A percentile compares a stretch with the other conserved stretches of the same genome.
These are phyloP conservation scores for Luehdorfia chinensis DNA, from an alignment of 1,140 invertebrate genomes.

Conservation along the genomic window DNA sequence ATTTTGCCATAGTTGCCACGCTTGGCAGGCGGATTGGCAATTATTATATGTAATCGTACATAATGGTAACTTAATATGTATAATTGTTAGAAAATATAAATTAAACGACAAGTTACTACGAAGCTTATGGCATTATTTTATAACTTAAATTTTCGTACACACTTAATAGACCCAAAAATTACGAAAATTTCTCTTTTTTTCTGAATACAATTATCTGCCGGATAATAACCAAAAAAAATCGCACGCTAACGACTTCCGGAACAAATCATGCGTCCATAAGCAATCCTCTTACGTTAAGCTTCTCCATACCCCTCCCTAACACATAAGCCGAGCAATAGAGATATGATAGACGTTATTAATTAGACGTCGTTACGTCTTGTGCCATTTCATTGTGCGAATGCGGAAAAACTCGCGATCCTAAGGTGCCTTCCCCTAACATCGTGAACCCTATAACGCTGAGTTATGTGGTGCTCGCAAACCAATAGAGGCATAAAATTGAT, in stretches of 20 bases:
- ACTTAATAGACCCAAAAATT: too few relatives aligned
- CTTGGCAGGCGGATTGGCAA: too few relatives aligned
- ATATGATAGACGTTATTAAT: conserved; percentile 76
- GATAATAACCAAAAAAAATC: conserved; percentile 52
- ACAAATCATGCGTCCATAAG: conserved; percentile 68
- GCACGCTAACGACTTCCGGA: conserved; percentile 50
- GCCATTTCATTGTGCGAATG: conserved; percentile 67
- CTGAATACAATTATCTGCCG: too few relatives aligned
- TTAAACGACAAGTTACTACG: too few relatives aligned
- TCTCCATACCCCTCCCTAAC: conserved; percentile 29
- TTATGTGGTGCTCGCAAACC: conserved; percentile 12
- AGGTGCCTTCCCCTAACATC: conserved; percentile 9
- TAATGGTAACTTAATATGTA: too few relatives aligned
- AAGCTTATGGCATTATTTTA: too few relatives aligned
- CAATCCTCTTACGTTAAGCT: conserved; percentile 72
- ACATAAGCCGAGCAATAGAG: conserved; percentile 68
- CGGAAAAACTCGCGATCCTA: conserved; percentile 50
- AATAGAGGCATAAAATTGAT: conserved; percentile 18
- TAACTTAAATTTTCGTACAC: too few relatives aligned
- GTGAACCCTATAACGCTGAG: conserved; percentile 6
- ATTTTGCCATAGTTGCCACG: too few relatives aligned
- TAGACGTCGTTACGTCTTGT: conserved; percentile 73
- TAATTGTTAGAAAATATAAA: too few relatives aligned
- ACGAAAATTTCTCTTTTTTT: too few relatives aligned
- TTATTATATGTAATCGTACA: too few relatives aligned